Base-by-base conservation (phyloP, 2,797 vertebrate genomes). In the Chiloscyllium punctatum region DNA sequence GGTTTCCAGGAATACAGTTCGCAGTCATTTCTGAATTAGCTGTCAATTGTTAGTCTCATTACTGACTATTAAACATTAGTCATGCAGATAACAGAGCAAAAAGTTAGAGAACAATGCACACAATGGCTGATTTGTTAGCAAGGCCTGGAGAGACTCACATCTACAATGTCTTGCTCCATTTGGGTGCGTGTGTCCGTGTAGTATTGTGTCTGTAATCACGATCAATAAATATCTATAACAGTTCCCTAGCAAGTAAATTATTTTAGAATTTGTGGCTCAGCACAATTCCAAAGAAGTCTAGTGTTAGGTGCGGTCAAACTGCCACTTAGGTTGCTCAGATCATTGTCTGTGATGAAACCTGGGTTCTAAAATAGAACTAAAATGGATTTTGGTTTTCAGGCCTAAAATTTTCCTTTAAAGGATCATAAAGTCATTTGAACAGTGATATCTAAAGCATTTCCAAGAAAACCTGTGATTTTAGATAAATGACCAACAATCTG, bases 11-110 rank as follows among this genome's bases (percentile, higher is more conserved):
- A 77, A 53, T 53, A 95, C 71, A 53, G 94, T 53, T 71, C 27
- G 13, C 42, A 74, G 71, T n/a, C 25, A 16, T 94, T 94, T 94
- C 48, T 33, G 71, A 95, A 95, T 95, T 95, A 95, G 71, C 71
- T 77, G 71, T 77, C 71, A 77, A 74, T 95, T 95, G 94, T 95
- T 95, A 1, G 48, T 95, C 94, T 95, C 94, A 95, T 95, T 95
- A 95, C 69, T 3, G 48, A 57, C 94, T 16, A 95, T 95, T 95
- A 95, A 95, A 95, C 30, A 57, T n/a, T 74, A 95, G 94, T 95
- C 92, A 71, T 94, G 69, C 68, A 94, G 66, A 94, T 94, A 72
- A 95, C 94, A 95, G 94, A 74, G 71, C 71, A 30, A 53, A 77
- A 71, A 53, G 71, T 57, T 30, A 33, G 94, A 72, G 27, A 53